Conservation (phyloP, 2,888 invertebrate species). For the Eristalinus sepulchralis region DNA sequence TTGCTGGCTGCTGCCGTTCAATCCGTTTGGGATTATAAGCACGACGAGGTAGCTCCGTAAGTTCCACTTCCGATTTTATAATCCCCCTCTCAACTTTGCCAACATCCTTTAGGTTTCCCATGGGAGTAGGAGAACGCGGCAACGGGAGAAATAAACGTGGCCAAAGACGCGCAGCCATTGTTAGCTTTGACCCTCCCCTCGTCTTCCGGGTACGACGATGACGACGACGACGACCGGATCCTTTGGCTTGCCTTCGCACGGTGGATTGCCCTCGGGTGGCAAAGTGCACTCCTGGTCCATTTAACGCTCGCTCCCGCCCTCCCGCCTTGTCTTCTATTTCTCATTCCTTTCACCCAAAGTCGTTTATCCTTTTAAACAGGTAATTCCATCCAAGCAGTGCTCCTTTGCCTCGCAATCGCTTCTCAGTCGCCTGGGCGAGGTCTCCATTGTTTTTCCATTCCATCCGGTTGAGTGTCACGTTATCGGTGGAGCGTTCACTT, state of each 20-base stretch:
- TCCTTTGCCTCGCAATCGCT: conserved; percentile 12
- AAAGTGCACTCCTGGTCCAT: conserved; percentile 45
- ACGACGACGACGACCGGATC: conserved; percentile 12
- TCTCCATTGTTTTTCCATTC: conserved; percentile 6
- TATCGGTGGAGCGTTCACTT: conserved; percentile 13
- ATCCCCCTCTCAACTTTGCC: conserved; percentile 51
- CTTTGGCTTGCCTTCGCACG: not conserved
- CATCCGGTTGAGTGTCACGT: not conserved
- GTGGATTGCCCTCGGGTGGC: conserved; percentile 12
- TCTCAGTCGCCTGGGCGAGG: conserved; percentile 1
- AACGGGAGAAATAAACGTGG: conserved; percentile 16
- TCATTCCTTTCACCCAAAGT: conserved; percentile 16
- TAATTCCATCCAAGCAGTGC: conserved; percentile 52
- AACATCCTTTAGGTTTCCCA: conserved; percentile 35
- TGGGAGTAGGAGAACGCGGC: not conserved
- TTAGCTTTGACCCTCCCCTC: conserved; percentile 36
- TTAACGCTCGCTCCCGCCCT: conserved; percentile 8
- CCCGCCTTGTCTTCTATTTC: not conserved
- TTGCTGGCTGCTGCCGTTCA: conserved; percentile 25
- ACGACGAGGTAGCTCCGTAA: not conserved
- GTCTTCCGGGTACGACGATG: not conserved
- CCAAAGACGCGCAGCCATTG: conserved; percentile 46
- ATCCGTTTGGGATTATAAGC: conserved; percentile 52
- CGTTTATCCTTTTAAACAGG: conserved; percentile 59
- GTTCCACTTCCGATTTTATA: conserved; percentile 36